Base-by-base conservation (phyloP, 1,140 invertebrate genomes). In the Andricus grossulariae region DNA sequence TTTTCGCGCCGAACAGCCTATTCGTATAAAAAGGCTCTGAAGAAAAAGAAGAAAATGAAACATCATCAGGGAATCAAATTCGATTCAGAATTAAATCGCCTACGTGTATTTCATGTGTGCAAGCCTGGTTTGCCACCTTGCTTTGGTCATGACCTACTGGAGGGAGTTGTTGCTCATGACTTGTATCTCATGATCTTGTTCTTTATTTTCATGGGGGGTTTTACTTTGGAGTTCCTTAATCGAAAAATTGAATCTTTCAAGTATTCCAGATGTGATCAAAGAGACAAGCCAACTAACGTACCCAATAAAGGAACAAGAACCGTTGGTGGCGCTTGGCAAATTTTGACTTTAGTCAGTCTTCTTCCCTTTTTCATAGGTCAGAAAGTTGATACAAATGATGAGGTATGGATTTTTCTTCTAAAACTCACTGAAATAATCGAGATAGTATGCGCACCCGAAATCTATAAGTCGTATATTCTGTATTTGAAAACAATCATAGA, bases 141-240 rank as follows among this genome's bases (percentile, higher is more conserved):
- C 32, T 73, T 78, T 12, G 77, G 72, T 49, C 80, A 79, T 66
- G 78, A 79, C 72, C 18, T 82, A 12, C 73, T 78, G 21, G 78
- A 82, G 71, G 81, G 78, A 25, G 52, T 82, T 32, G 19, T 79
- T 12, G 18, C 66, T 49, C 77, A 71, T 60, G 76, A 82, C 77
- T 21, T 80, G 16, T 19, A 18, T 32, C 60, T 80, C 6, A 25
- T 66, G 16, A 72, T 82, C 7, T 72, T 70, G 10, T 75, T 74
- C 54, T 79, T 80, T 21, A 52, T 82, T 25, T 39, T 74, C 50
- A 55, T 71, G 6, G 72, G 74, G 72, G 52, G 71, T 50, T 25
- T 72, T 73, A 12, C 12, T 55, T 11, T 79, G 78, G 45, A 77
- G 78, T 73, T 13, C 50, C 16, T 11, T 15, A n/a, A n/a, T 45